Evolutionary conservation across 2,113 vertebrate species (phyloP).

Genomic region (Camelus bactrianus): DNA sequence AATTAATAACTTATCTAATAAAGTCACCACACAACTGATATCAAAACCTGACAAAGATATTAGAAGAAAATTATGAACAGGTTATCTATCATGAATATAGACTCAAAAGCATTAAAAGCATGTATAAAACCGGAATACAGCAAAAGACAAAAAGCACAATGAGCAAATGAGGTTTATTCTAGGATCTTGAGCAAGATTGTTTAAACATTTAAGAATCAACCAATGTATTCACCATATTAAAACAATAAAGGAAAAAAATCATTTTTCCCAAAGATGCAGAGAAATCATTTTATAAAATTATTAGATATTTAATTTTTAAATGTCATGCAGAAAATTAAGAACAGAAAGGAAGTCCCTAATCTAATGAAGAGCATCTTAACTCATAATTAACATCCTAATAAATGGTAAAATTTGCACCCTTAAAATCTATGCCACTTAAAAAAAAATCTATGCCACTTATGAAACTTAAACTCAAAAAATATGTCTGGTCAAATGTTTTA

Average conservation of each 20-base stretch:
- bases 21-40: neutral
- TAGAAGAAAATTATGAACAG: neutral
- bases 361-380: neutral
- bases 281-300: neutral
- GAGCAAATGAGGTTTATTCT: neutral
- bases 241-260: neutral
- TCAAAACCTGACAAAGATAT: neutral
- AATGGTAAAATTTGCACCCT: neutral
- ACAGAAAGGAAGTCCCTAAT: neutral
- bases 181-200: neutral
- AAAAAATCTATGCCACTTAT: neutral
- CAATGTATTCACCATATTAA: neutral
- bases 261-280: neutral
- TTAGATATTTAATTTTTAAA: neutral
- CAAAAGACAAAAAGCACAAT: neutral
- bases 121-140: neutral
- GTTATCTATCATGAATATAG: neutral
- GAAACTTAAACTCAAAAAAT: neutral
- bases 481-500: neutral
- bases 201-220: neutral
- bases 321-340: neutral
- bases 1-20: neutral
- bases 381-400: neutral
- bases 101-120: neutral
- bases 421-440: neutral